phyloP scores from a whole-genome alignment of 2,797 vertebrate genomes.

The Steatocranus sp. region DNA sequence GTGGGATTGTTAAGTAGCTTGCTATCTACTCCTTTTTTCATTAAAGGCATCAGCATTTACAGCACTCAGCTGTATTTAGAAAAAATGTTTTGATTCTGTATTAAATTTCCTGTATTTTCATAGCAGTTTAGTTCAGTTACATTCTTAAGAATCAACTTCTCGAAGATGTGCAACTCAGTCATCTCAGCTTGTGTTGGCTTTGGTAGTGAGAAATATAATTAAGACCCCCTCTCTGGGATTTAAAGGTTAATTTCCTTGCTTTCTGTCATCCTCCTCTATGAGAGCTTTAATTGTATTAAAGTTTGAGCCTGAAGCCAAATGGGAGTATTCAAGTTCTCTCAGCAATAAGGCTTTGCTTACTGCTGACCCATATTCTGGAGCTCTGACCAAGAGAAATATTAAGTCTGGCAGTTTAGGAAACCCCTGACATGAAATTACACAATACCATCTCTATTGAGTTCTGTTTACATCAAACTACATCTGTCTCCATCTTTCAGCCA shows the following conservation, averaged over 20 bases:
- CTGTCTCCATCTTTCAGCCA: constrained; percentile 18
- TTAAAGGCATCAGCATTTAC: not conserved
- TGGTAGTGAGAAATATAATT: constrained; percentile 24
- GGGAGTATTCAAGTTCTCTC: constrained; percentile 56
- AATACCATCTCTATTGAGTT: constrained; percentile 47
- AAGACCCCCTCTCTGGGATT: constrained; percentile 13
- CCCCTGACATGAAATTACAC: constrained; percentile 49
- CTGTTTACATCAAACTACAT: constrained; percentile 31
- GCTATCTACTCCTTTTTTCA: not conserved
- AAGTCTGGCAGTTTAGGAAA: constrained; percentile 54
- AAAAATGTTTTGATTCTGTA: not conserved
- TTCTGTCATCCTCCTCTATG: constrained; percentile 9
- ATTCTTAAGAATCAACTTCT: not conserved
- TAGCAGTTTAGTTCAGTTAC: not conserved
- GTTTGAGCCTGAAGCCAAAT: constrained; percentile 41
- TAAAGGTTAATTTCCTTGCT: constrained; percentile 35
- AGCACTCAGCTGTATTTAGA: not conserved
- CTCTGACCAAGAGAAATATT: constrained; percentile 70
- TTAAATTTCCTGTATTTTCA: not conserved
- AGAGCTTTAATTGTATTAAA: constrained; percentile 62
- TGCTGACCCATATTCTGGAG: constrained; percentile 37
- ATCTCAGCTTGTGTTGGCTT: constrained; percentile 20
- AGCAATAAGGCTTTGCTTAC: constrained; percentile 38
- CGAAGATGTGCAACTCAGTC: not conserved
- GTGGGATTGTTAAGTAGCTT: not conserved